Conservation (phyloP, 2,797 vertebrate species). For the Anableps anableps region DNA sequence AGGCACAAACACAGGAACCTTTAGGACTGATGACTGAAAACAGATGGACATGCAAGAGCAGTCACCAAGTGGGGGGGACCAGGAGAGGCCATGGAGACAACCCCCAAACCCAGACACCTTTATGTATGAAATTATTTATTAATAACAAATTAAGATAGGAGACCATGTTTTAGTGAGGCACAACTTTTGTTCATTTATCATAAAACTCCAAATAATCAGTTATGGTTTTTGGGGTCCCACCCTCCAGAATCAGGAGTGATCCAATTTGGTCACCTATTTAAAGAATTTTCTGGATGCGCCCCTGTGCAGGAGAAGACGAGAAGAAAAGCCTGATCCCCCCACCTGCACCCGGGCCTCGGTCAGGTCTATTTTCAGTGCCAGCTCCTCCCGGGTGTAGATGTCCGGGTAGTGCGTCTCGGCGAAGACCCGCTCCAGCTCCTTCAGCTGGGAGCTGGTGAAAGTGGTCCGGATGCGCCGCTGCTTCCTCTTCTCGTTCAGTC, state of each 20-base stretch:
- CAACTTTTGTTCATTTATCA: not conserved
- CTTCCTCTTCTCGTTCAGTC: slow-evolving; percentile 95
- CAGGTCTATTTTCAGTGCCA: slow-evolving; percentile 96
- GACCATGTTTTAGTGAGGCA: not conserved
- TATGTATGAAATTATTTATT: not conserved
- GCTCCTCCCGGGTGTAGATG: slow-evolving; percentile 96
- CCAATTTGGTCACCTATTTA: not conserved
- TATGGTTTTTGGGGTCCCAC: not conserved
- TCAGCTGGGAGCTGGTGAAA: slow-evolving; percentile 96
- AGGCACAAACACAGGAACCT: slow-evolving; percentile 17
- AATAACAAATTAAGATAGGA: not conserved
- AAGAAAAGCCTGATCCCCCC: slow-evolving; percentile 21
- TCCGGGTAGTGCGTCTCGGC: slow-evolving; percentile 97
- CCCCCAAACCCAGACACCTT: slow-evolving; percentile 15
- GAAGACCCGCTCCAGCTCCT: slow-evolving; percentile 96
- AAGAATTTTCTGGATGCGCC: not conserved
- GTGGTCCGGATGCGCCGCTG: slow-evolving; percentile 95
- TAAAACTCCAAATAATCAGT: not conserved
- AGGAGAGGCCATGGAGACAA: not conserved
- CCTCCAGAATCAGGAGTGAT: not conserved
- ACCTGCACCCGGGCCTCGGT: slow-evolving; percentile 97
- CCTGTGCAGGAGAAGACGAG: not conserved
- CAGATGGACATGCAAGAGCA: not conserved
- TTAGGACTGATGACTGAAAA: not conserved
- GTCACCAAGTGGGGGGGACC: not conserved